Conservation (phyloP, 2,797 vertebrate species). For the Alfaro cultratus region DNA sequence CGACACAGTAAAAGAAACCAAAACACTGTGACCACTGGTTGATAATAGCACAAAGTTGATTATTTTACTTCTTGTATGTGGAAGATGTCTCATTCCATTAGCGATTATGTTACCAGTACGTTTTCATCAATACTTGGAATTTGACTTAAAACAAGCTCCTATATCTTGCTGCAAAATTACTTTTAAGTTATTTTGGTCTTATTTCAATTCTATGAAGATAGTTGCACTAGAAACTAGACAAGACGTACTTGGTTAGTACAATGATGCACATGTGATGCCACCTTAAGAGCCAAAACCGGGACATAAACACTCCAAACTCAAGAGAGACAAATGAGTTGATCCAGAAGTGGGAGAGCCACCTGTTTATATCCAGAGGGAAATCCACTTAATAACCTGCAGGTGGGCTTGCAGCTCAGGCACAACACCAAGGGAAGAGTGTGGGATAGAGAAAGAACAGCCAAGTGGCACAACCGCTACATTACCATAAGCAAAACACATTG, state of each 20-base stretch:
- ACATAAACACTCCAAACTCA: background rate
- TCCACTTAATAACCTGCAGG: background rate
- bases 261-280: background rate
- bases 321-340: background rate
- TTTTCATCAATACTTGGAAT: too few relatives aligned
- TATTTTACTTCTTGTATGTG: too few relatives aligned
- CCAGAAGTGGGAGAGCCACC: background rate
- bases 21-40: background rate
- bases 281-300: background rate
- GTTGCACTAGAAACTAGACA: too few relatives aligned
- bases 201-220: too few relatives aligned
- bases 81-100: too few relatives aligned
- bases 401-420: background rate
- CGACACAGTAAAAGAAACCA: background rate
- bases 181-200: too few relatives aligned
- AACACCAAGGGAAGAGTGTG: background rate
- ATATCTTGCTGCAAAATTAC: too few relatives aligned
- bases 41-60: background rate
- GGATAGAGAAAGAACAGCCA: background rate
- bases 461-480: background rate
- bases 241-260: too few relatives aligned
- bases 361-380: conserved; percentile 1
- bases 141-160: too few relatives aligned
- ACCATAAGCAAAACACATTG: background rate
- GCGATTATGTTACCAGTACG: too few relatives aligned